A percentile compares a stretch with the other conserved stretches of the same genome.
These are phyloP conservation scores for Trematocara caparti DNA, from an alignment of 2,797 vertebrate genomes.

Conservation along the genomic window DNA sequence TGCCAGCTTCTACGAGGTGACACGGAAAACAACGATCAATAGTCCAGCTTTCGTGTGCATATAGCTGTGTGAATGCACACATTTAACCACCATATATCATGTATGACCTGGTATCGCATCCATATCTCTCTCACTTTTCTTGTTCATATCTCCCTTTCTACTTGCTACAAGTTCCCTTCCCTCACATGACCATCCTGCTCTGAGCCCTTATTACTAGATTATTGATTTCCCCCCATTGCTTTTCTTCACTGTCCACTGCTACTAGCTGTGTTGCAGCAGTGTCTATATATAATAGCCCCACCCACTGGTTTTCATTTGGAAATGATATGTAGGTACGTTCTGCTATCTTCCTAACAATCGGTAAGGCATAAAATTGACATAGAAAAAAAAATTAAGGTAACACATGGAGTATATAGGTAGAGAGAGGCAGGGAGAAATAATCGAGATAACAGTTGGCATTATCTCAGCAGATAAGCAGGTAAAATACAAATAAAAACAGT, in stretches of 20 bases:
- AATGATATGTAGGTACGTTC: conserved; percentile 34
- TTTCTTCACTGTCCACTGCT: not conserved
- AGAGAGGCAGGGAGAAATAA: not conserved
- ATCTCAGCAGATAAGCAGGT: conserved; percentile 20
- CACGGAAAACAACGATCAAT: conserved; percentile 50
- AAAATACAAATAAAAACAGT: conserved; percentile 40
- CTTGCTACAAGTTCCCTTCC: not conserved
- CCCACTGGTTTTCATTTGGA: conserved; percentile 36
- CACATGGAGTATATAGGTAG: not conserved
- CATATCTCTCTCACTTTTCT: not conserved
- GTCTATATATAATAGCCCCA: not conserved
- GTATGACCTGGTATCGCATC: not conserved
- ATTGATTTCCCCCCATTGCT: conserved; percentile 43
- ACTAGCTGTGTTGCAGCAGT: not conserved
- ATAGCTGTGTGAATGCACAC: not conserved
- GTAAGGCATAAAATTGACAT: conserved; percentile 18
- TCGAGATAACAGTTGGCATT: conserved; percentile 16
- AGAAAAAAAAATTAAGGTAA: not conserved
- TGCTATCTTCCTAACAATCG: conserved; percentile 12
- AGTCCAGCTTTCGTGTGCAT: not conserved
- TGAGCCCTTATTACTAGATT: conserved; percentile 37
- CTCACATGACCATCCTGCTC: conserved; percentile 11
- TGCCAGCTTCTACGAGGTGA: conserved; percentile 22
- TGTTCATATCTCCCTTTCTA: not conserved
- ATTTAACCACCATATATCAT: not conserved